Conservation (phyloP, 2,888 invertebrate species). For the Eupeodes luniger region DNA sequence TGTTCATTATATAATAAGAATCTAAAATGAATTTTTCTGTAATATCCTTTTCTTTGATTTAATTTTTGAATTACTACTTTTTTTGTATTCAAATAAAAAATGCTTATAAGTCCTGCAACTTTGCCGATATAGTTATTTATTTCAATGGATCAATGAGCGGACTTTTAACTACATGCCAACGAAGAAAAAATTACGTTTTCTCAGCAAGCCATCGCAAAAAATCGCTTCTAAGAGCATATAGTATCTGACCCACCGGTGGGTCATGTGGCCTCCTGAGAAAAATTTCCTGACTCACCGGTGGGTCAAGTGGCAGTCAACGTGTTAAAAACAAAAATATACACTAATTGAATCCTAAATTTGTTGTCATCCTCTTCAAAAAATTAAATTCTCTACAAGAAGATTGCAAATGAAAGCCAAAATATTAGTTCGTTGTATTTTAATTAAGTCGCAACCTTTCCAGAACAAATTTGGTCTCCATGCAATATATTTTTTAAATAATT, state of each 20-base stretch:
- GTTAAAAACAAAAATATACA: too few relatives aligned
- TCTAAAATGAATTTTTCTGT: not conserved
- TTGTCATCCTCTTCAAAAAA: too few relatives aligned
- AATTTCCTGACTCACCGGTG: not conserved
- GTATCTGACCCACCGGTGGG: not conserved
- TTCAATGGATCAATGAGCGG: not conserved
- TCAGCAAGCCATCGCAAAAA: not conserved
- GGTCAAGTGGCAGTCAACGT: not conserved
- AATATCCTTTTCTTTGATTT: not conserved
- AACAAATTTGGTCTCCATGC: too few relatives aligned
- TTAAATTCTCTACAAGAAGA: too few relatives aligned
- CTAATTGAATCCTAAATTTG: too few relatives aligned
- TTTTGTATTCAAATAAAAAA: not conserved
- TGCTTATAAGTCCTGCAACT: not conserved
- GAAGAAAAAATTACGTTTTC: too few relatives aligned
- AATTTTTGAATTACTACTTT: not conserved
- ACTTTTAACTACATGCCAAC: too few relatives aligned
- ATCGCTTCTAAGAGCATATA: not conserved
- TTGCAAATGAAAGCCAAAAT: too few relatives aligned
- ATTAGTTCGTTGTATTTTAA: too few relatives aligned
- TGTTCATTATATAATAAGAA: not conserved
- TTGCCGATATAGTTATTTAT: not conserved
- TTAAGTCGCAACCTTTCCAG: too few relatives aligned
- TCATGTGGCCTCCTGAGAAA: too few relatives aligned
- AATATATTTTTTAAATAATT: too few relatives aligned